These are phyloP conservation scores for Patella pellucida DNA, from an alignment of 2,888 invertebrate species.

Conservation along the genomic window DNA sequence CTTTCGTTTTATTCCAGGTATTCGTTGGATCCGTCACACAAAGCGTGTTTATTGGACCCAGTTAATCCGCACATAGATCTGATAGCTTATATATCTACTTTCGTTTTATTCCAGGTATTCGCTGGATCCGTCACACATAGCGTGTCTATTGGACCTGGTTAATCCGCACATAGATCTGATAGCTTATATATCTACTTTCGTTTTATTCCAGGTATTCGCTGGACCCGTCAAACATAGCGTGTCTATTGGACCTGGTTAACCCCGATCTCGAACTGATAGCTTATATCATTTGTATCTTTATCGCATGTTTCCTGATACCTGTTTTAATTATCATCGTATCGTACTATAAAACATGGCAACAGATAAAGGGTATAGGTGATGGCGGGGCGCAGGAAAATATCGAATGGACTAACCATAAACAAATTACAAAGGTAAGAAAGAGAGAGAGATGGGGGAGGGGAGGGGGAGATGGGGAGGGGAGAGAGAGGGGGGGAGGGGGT, in stretches of 20 bases:
- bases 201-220: conserved; percentile 18
- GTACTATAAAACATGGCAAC: conserved; percentile 37
- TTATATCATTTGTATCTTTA: conserved; percentile 32
- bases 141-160: conserved; percentile 31
- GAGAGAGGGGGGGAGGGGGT: too few relatives aligned
- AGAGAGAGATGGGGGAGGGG: too few relatives aligned
- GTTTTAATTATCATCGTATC: conserved; percentile 30
- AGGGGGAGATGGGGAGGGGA: too few relatives aligned
- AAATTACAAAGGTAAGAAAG: conserved; percentile 37
- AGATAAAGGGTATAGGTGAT: conserved; percentile 34
- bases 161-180: too few relatives aligned
- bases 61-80: too few relatives aligned
- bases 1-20: conserved; percentile 9
- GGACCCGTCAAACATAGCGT: conserved; percentile 31
- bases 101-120: conserved; percentile 15
- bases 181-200: neutral
- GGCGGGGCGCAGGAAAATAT: conserved; percentile 41
- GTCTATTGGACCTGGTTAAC: conserved; percentile 29
- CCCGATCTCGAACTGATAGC: conserved; percentile 24
- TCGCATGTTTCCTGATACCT: conserved; percentile 33
- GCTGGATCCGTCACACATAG: conserved; percentile 30
- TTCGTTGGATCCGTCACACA: conserved; percentile 29
- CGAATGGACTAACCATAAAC: conserved; percentile 45
- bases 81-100: conserved; percentile 24
- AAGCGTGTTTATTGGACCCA: conserved; percentile 32